Evolutionary conservation across 2,797 vertebrate species (phyloP), one percentile per base, ranked within the genome.

Genomic region (Falco concolor): DNA sequence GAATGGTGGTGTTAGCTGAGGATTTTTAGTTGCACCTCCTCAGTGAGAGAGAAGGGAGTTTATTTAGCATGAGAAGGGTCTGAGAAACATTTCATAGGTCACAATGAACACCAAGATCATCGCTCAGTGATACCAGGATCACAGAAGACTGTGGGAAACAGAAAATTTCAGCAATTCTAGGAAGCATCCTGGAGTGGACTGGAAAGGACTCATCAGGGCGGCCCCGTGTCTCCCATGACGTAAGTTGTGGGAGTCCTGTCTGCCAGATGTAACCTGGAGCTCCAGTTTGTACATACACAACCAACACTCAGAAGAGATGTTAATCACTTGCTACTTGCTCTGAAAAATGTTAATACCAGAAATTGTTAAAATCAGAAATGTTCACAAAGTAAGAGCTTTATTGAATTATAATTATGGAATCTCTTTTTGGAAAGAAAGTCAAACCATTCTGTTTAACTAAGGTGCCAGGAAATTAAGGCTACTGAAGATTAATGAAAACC

Each of bases 401-500:
- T 8, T 57, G 38, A 88, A 78, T 84, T 86, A 75, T 15, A 30
- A 22, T 54, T 78, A 81, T 32, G 27, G 50, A 89, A 90, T 54
- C 19, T 19, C 28, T 4, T 93, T 95, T 76, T 47, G 57, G 50
- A 82, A 81, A 81, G 65, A 54, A 81, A 54, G 45, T 80, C 38
- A 89, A 92, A 36, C 12, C 12, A 47, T 61, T 90, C 61, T 68
- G 60, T 17, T 72, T 72, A 79, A 89, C 3, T 87, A 72, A 81
- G 77, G 25, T 54, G 61, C 23, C 61, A 86, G 32, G 42, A 91
- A 74, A 88, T 75, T 47, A 74, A 10, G 72, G 34, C 27, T 68
- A 83, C 24, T 64, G 73, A 91, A 74, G 16, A 42, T 85, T 85
- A 67, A 69, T 50, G 49, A 95, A 83, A 92, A 94, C 12, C 49